Conservation (phyloP, 2,888 invertebrate genomes). For the Aplocera efformata region DNA sequence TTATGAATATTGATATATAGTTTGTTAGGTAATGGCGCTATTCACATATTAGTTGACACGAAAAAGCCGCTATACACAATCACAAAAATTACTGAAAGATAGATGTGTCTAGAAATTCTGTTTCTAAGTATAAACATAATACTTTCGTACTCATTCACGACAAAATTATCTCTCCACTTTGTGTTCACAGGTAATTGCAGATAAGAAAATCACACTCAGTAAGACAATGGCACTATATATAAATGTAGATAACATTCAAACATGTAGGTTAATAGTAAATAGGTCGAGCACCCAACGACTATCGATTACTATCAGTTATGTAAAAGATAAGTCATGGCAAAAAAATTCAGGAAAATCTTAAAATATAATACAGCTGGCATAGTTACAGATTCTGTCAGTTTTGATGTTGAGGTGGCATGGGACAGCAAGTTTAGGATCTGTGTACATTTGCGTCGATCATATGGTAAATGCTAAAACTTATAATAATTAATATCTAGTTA, state of each 20-base stretch:
- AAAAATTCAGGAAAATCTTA: slow-evolving; percentile 5
- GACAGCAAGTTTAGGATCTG: slow-evolving; percentile 17
- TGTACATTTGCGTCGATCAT: slow-evolving; percentile 10
- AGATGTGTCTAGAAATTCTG: no score
- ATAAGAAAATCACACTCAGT: slow-evolving; percentile 48
- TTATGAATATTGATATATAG: no score
- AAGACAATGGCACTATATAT: slow-evolving; percentile 55
- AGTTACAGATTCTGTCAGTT: slow-evolving; percentile 25
- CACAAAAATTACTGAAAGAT: no score
- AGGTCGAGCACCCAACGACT: slow-evolving; percentile 57
- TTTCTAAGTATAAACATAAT: no score
- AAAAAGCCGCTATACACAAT: no score
- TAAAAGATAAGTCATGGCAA: slow-evolving; percentile 10
- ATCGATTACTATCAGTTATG: slow-evolving; percentile 38
- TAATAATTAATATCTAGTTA: no score
- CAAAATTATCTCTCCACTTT: slow-evolving; percentile 26
- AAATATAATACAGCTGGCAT: slow-evolving; percentile 8
- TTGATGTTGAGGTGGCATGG: slow-evolving; percentile 21
- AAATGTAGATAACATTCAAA: slow-evolving; percentile 59
- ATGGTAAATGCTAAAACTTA: no score
- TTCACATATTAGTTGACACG: no score
- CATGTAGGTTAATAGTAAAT: slow-evolving; percentile 66
- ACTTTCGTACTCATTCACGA: slow-evolving; percentile 20
- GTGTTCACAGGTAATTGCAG: slow-evolving; percentile 24
- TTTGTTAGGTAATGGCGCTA: no score